phyloP scores from a whole-genome alignment of 2,113 vertebrate species.

The Scatophagus argus region DNA sequence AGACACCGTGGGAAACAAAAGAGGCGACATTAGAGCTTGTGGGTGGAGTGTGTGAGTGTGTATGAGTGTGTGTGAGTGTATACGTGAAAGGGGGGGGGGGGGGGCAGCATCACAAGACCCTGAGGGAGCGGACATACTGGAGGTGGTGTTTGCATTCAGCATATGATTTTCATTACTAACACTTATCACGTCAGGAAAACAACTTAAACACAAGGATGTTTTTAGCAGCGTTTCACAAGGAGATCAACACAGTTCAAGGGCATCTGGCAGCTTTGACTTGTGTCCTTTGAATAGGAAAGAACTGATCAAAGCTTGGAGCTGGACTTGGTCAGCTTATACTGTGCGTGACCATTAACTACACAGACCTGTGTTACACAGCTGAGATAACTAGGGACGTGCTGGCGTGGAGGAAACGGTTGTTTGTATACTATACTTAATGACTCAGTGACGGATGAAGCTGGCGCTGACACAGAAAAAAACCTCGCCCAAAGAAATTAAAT shows the following conservation, averaged over 20 bases:
- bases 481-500: conserved; percentile 25
- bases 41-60: conserved; percentile 20
- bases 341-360: conserved; percentile 53
- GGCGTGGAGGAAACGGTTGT: conserved; percentile 50
- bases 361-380: conserved; percentile 43
- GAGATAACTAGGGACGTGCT: conserved; percentile 44
- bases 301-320: conserved; percentile 33
- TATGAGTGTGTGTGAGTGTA: not conserved
- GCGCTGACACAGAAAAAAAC: conserved; percentile 13
- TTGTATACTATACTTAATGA: conserved; percentile 49
- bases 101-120: conserved; percentile 64
- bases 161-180: conserved; percentile 69
- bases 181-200: conserved; percentile 60
- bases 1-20: conserved; percentile 70
- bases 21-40: conserved; percentile 59
- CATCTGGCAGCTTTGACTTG: conserved; percentile 21
- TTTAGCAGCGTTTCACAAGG: conserved; percentile 23
- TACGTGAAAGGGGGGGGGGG: not conserved
- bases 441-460: conserved; percentile 19
- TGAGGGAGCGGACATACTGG: conserved; percentile 41
- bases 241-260: conserved; percentile 26
- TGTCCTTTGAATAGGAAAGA: conserved; percentile 13
- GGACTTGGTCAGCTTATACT: conserved; percentile 30
- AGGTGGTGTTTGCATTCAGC: conserved; percentile 56
- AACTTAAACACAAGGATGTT: conserved; percentile 35